Evolutionary conservation across 1,140 invertebrate species (phyloP), one percentile per base, ranked within the genome.

Genomic region (Argopecten irradians): DNA sequence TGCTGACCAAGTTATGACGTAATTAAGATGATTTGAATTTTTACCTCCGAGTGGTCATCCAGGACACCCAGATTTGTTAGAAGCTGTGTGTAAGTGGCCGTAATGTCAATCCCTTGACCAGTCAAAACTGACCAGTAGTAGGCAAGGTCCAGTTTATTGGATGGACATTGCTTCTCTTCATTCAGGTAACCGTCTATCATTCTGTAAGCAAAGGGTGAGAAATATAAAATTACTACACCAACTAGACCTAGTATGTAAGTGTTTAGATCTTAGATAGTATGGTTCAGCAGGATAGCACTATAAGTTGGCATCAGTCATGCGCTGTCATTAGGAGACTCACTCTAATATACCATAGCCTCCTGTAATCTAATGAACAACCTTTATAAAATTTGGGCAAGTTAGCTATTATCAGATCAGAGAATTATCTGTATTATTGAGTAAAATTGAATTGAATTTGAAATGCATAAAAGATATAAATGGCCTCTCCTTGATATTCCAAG

Each of bases 51-150:
- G 11, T 36, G 34, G 41, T 88, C 28, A 8, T 87, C 83, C 34
- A 93, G 55, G 13, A 93, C 86, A 2, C 90, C 92, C 0, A 93
- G 82, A 22, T 85, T 85, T 14, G 89, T 87, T 34, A 93, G 90
- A n/a, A 93, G 86, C 28, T 92, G 82, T 55, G 87, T 86, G 88
- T 94, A 94, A 35, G 87, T 89, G 9, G 89, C 82, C 0, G 86
- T 91, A 35, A 91, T 86, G 89, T 86, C 91, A 43, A 87, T 84
- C 1, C 93, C 93, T 14, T 87, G 87, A 28, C 85, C 43, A 39
- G 92, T 83, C 43, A 94, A 89, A n/a, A 92, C 87, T 41, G 89
- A 88, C 94, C 94, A 94, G 89, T 93, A 94, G 19, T 89, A 83
- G 8, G 89, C 86, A 28, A 95, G 91, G 85, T 94, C 93, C 32